Evolutionary conservation across 1,140 invertebrate species (phyloP).

Genomic region (Penaeus japonicus): DNA sequence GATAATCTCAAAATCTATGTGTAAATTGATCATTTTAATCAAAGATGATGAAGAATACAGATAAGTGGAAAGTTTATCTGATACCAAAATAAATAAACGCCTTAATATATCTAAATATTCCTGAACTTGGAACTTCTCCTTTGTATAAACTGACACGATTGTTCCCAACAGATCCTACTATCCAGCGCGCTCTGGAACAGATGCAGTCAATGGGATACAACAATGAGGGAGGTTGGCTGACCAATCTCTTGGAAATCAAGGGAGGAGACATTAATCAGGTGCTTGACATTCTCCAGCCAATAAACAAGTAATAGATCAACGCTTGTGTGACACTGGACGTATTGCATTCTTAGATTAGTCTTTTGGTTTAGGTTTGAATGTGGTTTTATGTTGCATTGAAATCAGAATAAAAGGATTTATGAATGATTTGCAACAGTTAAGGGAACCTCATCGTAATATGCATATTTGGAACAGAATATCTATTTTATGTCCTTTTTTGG

Average conservation of each 20-base stretch:
- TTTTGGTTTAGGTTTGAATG: background rate
- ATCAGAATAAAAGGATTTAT: too few relatives aligned
- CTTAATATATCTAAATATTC: too few relatives aligned
- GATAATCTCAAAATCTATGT: background rate
- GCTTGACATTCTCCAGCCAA: conserved; percentile 71
- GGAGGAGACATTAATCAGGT: conserved; percentile 77
- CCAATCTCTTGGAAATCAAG: conserved; percentile 68
- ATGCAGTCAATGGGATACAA: conserved; percentile 86
- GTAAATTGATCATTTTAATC: background rate
- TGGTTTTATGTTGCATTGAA: background rate
- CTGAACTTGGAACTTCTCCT: background rate
- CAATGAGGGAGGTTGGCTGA: conserved; percentile 74
- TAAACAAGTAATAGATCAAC: conserved; percentile 31
- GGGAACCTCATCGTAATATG: too few relatives aligned
- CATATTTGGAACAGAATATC: too few relatives aligned
- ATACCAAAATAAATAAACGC: too few relatives aligned
- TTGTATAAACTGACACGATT: background rate
- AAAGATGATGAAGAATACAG: too few relatives aligned
- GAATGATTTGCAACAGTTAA: too few relatives aligned
- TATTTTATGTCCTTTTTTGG: too few relatives aligned
- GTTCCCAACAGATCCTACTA: conserved; percentile 66
- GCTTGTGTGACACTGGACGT: background rate
- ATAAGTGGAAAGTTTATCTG: too few relatives aligned
- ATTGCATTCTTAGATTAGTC: background rate
- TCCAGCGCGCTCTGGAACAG: conserved; percentile 70